phyloP scores from a whole-genome alignment of 1,140 invertebrate genomes.

The Thereuonema tuberculata region DNA sequence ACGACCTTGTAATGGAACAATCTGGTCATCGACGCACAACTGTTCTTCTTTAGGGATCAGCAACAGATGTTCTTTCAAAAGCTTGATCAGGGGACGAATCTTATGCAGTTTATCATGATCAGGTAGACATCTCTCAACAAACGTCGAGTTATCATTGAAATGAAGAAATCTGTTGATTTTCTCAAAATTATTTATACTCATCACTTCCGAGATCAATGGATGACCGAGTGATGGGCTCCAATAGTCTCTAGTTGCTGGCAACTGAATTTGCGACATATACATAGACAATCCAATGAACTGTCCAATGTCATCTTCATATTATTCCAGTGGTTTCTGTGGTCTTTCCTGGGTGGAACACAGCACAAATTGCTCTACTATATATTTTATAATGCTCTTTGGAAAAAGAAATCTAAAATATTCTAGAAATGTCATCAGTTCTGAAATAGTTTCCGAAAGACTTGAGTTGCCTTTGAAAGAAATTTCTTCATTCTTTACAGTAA shows the following conservation, averaged over 20 bases:
- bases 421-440: background rate
- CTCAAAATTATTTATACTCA: constrained; percentile 3
- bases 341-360: background rate
- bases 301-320: background rate
- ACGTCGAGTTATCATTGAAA: constrained; percentile 10
- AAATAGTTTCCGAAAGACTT: background rate
- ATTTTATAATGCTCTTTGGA: background rate
- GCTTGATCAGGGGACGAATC: background rate
- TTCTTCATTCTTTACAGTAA: background rate
- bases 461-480: background rate
- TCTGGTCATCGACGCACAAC: constrained; percentile 26
- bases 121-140: background rate
- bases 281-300: background rate
- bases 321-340: background rate
- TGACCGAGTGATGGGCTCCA: background rate
- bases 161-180: constrained; percentile 7
- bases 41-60: background rate
- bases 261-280: background rate
- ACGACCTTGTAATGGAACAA: constrained; percentile 32
- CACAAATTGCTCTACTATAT: background rate
- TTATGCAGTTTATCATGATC: background rate
- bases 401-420: background rate
- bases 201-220: background rate
- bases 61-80: background rate
- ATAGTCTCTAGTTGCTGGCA: background rate